phyloP scores from a whole-genome alignment of 2,797 vertebrate species.

The Alcedo atthis region DNA sequence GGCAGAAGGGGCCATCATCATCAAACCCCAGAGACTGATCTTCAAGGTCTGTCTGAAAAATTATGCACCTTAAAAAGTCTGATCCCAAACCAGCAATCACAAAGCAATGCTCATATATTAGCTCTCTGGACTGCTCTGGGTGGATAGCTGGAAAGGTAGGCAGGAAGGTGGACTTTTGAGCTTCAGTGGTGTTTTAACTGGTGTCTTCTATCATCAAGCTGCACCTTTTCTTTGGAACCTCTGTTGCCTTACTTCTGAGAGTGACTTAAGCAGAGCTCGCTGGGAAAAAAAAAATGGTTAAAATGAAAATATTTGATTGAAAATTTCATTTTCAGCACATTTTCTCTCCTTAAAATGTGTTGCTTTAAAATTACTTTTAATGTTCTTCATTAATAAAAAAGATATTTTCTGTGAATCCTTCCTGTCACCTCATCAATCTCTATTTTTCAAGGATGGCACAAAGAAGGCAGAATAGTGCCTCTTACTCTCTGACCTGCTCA shows the following conservation, averaged over 20 bases:
- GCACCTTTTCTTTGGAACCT: background rate
- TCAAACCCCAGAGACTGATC: background rate
- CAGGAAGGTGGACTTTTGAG: background rate
- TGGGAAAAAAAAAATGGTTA: background rate
- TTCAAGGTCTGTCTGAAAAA: constrained; percentile 38
- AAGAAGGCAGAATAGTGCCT: background rate
- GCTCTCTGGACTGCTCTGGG: background rate
- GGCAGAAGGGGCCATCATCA: background rate
- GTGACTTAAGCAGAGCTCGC: background rate
- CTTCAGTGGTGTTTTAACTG: background rate
- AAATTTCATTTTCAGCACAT: background rate
- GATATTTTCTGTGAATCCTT: background rate
- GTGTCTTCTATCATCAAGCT: background rate
- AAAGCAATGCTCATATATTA: background rate
- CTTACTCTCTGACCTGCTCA: background rate
- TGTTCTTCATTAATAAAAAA: background rate
- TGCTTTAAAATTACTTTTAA: background rate
- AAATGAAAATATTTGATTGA: fast-evolving
- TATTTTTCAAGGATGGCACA: background rate
- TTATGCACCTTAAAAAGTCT: constrained; percentile 17
- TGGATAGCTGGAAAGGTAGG: background rate
- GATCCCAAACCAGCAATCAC: constrained; percentile 25
- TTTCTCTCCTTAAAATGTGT: background rate
- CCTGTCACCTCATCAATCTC: fast-evolving
- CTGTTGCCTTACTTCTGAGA: background rate